A percentile compares a stretch with the other conserved stretches of the same genome.
Evolutionary conservation across 2,797 vertebrate genomes (phyloP).

Genomic region (Myiotriccus ornatus): DNA sequence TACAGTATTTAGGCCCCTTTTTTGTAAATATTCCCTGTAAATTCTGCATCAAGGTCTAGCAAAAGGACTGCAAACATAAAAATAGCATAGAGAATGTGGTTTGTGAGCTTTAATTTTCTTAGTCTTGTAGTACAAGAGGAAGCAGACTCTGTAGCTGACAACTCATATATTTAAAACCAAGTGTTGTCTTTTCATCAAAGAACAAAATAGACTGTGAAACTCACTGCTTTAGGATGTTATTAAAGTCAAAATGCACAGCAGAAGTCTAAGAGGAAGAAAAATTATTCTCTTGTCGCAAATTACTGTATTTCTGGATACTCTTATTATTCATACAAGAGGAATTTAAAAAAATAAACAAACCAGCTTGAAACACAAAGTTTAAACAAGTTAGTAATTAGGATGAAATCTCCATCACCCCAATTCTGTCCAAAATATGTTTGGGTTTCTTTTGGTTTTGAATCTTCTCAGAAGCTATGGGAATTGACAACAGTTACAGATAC

Average conservation of each 20-base stretch:
- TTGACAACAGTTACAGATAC: neutral
- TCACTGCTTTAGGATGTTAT: neutral
- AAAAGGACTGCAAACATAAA: neutral
- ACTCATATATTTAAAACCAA: neutral
- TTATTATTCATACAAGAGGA: neutral
- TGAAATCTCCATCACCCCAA: neutral
- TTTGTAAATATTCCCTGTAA: neutral
- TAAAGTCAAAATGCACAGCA: neutral
- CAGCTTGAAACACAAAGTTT: neutral
- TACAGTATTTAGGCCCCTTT: neutral
- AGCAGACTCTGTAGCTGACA: neutral
- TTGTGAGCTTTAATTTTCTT: neutral
- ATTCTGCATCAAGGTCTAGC: neutral
- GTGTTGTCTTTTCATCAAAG: neutral
- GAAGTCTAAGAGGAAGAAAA: neutral
- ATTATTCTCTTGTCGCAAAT: neutral
- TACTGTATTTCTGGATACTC: neutral
- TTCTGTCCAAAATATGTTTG: neutral
- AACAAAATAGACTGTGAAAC: neutral
- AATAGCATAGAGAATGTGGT: neutral
- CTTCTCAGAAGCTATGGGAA: neutral
- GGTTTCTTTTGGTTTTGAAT: neutral
- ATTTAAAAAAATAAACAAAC: neutral
- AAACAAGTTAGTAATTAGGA: neutral
- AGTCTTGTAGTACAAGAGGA: neutral